phyloP scores from a whole-genome alignment of 2,113 vertebrate genomes.

The Calcarius ornatus region DNA sequence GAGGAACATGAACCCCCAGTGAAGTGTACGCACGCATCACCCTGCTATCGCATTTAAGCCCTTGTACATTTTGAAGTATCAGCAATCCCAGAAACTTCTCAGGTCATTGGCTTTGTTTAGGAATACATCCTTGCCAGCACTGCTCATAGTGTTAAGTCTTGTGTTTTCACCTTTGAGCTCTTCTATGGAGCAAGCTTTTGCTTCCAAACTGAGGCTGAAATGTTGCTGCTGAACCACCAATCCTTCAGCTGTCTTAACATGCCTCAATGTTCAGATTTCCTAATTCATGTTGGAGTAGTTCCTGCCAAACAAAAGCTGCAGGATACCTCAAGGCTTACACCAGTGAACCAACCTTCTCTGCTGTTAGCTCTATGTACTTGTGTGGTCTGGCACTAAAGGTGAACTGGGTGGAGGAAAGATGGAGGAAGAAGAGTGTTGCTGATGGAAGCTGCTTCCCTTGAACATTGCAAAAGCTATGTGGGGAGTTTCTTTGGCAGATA shows the following conservation, averaged over 20 bases:
- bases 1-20: neutral
- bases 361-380: neutral
- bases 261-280: neutral
- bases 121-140: neutral
- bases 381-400: neutral
- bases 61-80: neutral
- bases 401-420: neutral
- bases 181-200: neutral
- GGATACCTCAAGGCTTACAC: neutral
- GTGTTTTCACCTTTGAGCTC: neutral
- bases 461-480: neutral
- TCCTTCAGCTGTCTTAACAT: constrained; percentile 1
- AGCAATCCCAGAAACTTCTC: neutral
- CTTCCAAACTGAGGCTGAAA: neutral
- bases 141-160: neutral
- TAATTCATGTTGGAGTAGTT: neutral
- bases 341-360: neutral
- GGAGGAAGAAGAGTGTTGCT: neutral
- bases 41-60: fast-evolving
- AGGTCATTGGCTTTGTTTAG: neutral
- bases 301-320: constrained; percentile 6
- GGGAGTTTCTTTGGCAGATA: neutral
- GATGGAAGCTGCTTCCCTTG: neutral
- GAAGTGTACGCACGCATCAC: neutral
- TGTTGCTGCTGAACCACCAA: neutral